Evolutionary conservation across 2,888 invertebrate species (phyloP).

Genomic region (Drosophila diplacantha): DNA sequence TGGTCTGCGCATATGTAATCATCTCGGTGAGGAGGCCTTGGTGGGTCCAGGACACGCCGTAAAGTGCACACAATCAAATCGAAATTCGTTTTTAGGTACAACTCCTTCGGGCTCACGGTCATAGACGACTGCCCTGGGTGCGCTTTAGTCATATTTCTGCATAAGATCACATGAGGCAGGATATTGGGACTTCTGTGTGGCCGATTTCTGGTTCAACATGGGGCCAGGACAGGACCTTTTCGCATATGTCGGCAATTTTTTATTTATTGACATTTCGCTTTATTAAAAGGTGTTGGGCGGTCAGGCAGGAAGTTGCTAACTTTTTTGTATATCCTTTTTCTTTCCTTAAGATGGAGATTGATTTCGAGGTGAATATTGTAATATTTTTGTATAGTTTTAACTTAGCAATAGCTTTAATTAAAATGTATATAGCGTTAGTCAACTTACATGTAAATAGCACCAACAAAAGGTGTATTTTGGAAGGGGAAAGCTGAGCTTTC

Average conservation of each 20-base stretch:
- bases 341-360: not conserved
- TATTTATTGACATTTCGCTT: conserved; percentile 65
- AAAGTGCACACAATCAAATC: conserved; percentile 69
- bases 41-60: conserved; percentile 52
- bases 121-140: conserved; percentile 24
- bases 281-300: conserved; percentile 58
- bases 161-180: not conserved
- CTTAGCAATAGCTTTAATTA: not conserved
- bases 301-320: not conserved
- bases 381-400: not conserved
- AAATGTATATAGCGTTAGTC: not conserved
- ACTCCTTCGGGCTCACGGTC: conserved; percentile 17
- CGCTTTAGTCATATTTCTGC: conserved; percentile 12
- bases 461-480: conserved; percentile 48
- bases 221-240: conserved; percentile 30
- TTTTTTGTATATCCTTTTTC: not conserved
- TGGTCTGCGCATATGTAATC: conserved; percentile 76
- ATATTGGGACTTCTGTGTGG: conserved; percentile 3
- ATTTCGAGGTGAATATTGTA: not conserved
- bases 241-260: conserved; percentile 73
- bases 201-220: not conserved
- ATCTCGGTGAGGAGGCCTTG: conserved; percentile 46
- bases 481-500: conserved; percentile 60
- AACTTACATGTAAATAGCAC: conserved; percentile 31
- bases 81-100: conserved; percentile 60